Evolutionary conservation across 2,797 vertebrate genomes (phyloP).

Genomic region (Kryptolebias ocellatus): DNA sequence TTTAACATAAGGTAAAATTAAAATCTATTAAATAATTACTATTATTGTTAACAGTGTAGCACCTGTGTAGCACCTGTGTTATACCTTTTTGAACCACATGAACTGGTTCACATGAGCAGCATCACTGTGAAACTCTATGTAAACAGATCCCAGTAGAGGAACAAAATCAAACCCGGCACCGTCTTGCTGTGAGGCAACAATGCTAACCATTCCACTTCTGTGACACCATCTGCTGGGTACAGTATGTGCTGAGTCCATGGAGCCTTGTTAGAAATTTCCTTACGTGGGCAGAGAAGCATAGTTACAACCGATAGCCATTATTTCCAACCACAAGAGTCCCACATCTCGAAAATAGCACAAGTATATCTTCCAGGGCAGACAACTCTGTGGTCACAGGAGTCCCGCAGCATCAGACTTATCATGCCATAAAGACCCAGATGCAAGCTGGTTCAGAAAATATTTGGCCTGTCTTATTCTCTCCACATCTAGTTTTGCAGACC

Average conservation of each 20-base stretch:
- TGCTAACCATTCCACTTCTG: conserved; percentile 27
- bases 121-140: conserved; percentile 7
- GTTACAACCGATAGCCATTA: conserved; percentile 24
- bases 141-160: conserved; percentile 29
- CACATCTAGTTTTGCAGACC: conserved; percentile 2
- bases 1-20: no score
- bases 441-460: conserved; percentile 23
- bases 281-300: conserved; percentile 14
- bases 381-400: conserved; percentile 23
- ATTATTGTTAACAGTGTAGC: no score
- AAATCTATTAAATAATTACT: no score
- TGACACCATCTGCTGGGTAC: conserved; percentile 13
- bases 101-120: conserved; percentile 8
- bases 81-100: conserved; percentile 5
- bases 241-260: conserved; percentile 27
- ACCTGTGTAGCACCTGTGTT: no score
- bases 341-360: conserved; percentile 9
- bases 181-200: conserved; percentile 31
- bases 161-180: conserved; percentile 26
- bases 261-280: conserved; percentile 34
- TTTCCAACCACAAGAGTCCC: neutral
- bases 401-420: conserved; percentile 1
- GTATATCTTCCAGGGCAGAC: conserved; percentile 1
- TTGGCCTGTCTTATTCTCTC: conserved; percentile 17
- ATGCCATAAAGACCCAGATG: conserved; percentile 12